Base-by-base conservation (phyloP, 2,888 invertebrate genomes). In the Petrolisthes cinctipes region DNA sequence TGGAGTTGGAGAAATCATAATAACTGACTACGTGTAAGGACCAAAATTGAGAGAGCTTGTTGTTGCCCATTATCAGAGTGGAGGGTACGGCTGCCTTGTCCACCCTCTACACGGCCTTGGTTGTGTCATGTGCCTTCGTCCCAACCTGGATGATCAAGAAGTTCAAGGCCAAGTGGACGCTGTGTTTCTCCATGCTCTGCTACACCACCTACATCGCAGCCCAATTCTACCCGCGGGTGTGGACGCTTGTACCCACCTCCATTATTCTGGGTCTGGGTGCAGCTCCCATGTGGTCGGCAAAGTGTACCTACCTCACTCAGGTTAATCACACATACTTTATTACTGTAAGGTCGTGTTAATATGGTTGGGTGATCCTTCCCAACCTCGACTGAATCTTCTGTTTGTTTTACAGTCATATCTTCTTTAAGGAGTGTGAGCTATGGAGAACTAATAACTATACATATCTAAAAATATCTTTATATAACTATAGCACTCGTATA, bases 261-360 rank as follows among this genome's bases (percentile, higher is more conserved):
- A 96, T 98, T 56, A 94, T 99, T n/a, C 95, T 98, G 61, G 99
- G 99, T 91, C 94, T 98, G 85, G 98, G 98, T 11, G 99, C 98
- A 3, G 98, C 98, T 0, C 98, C 98, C 81, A 96, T 99, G 95
- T 99, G 99, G 99, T 97, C 98, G 0, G 97, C 99, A n/a, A 97
- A 99, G 93, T 98, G 99, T 89, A 97, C 98, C 1, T 99, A 99
- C 93, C 94, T 99, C 90, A 99, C 99, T 17, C 92, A 92, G 89
- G 91, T 92, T n/a, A 37, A 37, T 37, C 0, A 37, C 37, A 37
- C 37, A 37, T 0, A 37, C 37, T 37, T 37, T 37, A 37, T 37
- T 37, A 37, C 37, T 1, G 37, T 37, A 37, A 37, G 37, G 37
- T 37, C 37, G 37, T 37, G 0, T 37, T 37, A 37, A 37, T 37